Evolutionary conservation across 2,888 invertebrate genomes (phyloP).

Genomic region (Artemia sinica): DNA sequence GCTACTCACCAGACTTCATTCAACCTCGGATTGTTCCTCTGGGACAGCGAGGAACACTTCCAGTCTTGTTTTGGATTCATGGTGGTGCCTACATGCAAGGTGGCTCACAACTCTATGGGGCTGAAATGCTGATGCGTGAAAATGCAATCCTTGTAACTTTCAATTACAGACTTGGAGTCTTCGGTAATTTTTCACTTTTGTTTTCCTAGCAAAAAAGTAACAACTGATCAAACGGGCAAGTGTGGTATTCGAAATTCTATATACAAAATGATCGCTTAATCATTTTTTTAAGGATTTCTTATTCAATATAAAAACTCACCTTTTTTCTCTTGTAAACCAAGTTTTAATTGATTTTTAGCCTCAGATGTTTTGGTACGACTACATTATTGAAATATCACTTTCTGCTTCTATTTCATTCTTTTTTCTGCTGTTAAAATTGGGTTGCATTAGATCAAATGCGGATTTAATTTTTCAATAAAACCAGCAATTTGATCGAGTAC

Average conservation of each 20-base stretch:
- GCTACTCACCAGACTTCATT: too few species aligned
- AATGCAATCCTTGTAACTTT: constrained; percentile 48
- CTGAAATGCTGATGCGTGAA: constrained; percentile 43
- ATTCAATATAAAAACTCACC: too few species aligned
- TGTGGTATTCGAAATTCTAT: neutral
- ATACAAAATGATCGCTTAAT: neutral
- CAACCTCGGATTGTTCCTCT: constrained; percentile 3
- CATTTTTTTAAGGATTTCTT: neutral
- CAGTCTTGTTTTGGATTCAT: constrained; percentile 47
- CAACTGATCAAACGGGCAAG: neutral
- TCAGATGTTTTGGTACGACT: too few species aligned
- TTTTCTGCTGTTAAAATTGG: too few species aligned
- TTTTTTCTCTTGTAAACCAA: too few species aligned
- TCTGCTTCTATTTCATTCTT: too few species aligned
- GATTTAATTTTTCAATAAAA: too few species aligned
- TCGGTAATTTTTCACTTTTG: constrained; percentile 36
- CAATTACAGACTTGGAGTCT: constrained; percentile 51
- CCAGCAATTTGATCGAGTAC: too few species aligned
- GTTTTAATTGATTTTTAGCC: too few species aligned
- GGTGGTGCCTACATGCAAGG: constrained; percentile 55
- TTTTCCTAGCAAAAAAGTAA: neutral
- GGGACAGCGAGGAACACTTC: constrained; percentile 29
- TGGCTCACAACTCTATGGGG: constrained; percentile 38
- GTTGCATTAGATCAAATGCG: too few species aligned
- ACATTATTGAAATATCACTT: too few species aligned